These are phyloP conservation scores for Haliclona indistincta DNA, from an alignment of 37 sponge, comb jelly and placozoan genomes.

Conservation along the genomic window DNA sequence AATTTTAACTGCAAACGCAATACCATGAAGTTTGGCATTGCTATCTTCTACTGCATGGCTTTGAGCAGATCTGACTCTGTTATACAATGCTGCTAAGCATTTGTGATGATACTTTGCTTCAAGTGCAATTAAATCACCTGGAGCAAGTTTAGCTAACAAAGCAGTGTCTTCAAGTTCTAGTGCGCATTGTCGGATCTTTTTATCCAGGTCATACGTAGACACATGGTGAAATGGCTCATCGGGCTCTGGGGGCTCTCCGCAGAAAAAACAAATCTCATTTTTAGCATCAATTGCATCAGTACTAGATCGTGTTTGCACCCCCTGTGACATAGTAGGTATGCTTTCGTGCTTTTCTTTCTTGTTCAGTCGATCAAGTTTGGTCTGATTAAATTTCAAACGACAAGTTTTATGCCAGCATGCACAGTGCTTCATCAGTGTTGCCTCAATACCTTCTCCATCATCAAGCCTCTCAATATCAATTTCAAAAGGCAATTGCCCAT, in stretches of 20 bases:
- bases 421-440: constrained; percentile 7
- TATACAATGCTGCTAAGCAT: constrained; percentile 24
- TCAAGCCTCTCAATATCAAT: constrained; percentile 12
- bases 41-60: background rate
- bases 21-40: constrained; percentile 5
- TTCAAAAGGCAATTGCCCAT: background rate
- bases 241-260: background rate
- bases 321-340: too few relatives aligned
- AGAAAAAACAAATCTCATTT: background rate
- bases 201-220: constrained; percentile 31
- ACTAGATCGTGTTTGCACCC: too few relatives aligned
- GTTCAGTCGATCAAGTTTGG: background rate
- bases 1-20: constrained; percentile 20
- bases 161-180: constrained; percentile 24
- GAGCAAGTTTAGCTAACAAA: constrained; percentile 4
- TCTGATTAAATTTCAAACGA: background rate
- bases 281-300: background rate
- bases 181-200: constrained; percentile 17
- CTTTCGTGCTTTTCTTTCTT: too few relatives aligned
- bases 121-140: constrained; percentile 23
- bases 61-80: constrained; percentile 12
- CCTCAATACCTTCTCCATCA: constrained; percentile 27
- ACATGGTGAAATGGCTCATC: constrained; percentile 17
- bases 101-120: constrained; percentile 30
- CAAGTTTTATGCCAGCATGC: constrained; percentile 27